A percentile compares a stretch with the other conserved stretches of the same genome.
phyloP scores from a whole-genome alignment of 1,140 invertebrate genomes.

The Leguminivora glycinivorella region DNA sequence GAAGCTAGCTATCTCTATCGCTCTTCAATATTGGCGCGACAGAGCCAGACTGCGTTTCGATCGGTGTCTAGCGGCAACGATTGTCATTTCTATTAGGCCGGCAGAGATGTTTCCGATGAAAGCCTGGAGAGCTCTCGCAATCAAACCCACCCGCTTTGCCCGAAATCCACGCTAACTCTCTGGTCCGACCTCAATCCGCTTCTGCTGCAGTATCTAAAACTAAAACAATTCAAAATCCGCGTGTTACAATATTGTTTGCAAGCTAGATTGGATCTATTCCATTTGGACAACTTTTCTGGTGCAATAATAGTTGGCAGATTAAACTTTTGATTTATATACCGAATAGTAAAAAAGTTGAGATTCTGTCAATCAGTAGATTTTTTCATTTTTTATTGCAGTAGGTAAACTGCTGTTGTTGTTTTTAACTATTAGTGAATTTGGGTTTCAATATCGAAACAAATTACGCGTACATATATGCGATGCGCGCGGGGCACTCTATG shows the following conservation, averaged over 20 bases:
- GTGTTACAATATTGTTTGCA: constrained; percentile 8
- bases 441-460: too few relatives aligned
- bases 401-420: too few relatives aligned
- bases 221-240: constrained; percentile 15
- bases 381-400: too few relatives aligned
- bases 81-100: too few relatives aligned
- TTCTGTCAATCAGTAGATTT: too few relatives aligned
- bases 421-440: too few relatives aligned
- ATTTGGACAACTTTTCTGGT: not conserved
- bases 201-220: constrained; percentile 21
- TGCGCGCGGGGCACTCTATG: too few relatives aligned
- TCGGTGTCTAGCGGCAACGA: too few relatives aligned
- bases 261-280: not conserved
- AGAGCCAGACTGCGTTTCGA: too few relatives aligned
- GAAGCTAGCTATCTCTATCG: too few relatives aligned
- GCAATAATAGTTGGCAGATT: not conserved
- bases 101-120: constrained; percentile 4
- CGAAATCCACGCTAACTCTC: constrained; percentile 23
- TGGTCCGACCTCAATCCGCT: constrained; percentile 18
- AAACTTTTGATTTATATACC: not conserved
- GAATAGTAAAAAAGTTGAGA: not conserved
- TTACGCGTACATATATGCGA: too few relatives aligned
- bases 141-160: not conserved
- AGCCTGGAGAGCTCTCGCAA: constrained; percentile 23
- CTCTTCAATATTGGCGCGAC: too few relatives aligned